phyloP scores from a whole-genome alignment of 2,113 vertebrate species.

The Parotia lawesii region DNA sequence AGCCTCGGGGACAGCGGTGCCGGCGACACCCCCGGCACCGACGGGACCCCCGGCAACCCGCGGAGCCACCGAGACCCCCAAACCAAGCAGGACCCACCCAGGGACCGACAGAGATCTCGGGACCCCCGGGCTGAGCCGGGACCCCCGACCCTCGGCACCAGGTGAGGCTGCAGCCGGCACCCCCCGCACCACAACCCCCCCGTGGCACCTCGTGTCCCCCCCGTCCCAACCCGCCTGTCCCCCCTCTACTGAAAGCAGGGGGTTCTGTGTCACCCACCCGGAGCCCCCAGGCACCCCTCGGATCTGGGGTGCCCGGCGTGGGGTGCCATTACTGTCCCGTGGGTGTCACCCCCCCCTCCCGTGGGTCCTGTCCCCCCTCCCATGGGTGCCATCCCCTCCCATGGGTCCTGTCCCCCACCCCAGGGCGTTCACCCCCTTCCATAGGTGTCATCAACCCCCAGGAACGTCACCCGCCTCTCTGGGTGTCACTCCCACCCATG shows the following conservation, averaged over 20 bases:
- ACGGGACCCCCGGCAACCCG: neutral
- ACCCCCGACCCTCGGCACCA: no score
- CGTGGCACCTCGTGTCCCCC: no score
- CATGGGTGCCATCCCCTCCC: neutral
- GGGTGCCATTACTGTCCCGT: neutral
- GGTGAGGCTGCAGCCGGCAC: no score
- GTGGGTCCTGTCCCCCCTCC: neutral
- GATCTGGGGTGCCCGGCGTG: no score
- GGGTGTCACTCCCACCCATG: neutral
- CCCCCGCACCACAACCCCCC: no score
- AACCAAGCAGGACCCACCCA: no score
- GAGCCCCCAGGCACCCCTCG: neutral
- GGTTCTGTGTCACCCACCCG: neutral
- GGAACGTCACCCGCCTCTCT: neutral
- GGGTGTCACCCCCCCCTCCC: neutral
- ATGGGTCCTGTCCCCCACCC: neutral
- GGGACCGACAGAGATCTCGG: no score
- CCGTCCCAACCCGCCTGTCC: no score
- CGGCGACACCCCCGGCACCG: no score
- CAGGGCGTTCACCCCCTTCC: neutral
- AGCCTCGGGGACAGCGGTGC: neutral
- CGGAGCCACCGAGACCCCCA: no score
- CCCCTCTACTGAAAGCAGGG: neutral
- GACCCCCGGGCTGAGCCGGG: no score
- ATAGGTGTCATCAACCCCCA: neutral